These are phyloP conservation scores for Platorchestia sp. DNA, from an alignment of 1,140 invertebrate species.

Conservation along the genomic window DNA sequence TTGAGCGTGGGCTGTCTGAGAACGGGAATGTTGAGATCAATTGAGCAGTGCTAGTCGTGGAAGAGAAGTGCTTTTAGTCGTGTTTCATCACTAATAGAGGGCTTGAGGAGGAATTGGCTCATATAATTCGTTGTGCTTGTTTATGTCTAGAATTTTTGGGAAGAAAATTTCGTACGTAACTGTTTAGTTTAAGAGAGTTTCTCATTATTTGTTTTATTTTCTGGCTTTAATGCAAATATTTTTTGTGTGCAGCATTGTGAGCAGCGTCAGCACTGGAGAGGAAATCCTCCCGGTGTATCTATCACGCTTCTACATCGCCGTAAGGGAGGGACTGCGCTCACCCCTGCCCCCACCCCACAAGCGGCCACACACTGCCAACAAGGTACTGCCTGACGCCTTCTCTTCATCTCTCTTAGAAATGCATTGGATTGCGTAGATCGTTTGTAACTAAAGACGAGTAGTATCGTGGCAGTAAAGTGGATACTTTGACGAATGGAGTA, in stretches of 20 bases:
- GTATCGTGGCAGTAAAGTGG: background rate
- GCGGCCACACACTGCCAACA: constrained; percentile 20
- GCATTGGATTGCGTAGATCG: background rate
- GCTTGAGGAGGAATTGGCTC: background rate
- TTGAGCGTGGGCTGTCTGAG: background rate
- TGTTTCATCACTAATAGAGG: too few relatives aligned
- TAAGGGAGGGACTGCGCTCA: constrained; percentile 84
- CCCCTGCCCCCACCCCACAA: constrained; percentile 67
- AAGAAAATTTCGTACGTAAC: background rate
- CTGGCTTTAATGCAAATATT: background rate
- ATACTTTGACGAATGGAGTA: background rate
- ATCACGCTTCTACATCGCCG: constrained; percentile 92
- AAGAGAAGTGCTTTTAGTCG: too few relatives aligned
- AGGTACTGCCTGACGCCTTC: background rate
- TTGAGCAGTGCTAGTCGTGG: background rate
- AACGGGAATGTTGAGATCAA: background rate
- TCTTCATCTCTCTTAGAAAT: background rate
- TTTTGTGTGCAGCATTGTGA: constrained; percentile 87
- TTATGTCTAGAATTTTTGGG: background rate
- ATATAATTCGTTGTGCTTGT: background rate
- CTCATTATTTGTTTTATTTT: background rate
- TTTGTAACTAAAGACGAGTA: background rate
- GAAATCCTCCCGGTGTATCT: constrained; percentile 94
- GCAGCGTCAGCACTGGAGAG: constrained; percentile 95
- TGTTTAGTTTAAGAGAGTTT: background rate